These are phyloP conservation scores for Drosophila phalerata DNA, from an alignment of 2,888 invertebrate genomes.

Conservation along the genomic window DNA sequence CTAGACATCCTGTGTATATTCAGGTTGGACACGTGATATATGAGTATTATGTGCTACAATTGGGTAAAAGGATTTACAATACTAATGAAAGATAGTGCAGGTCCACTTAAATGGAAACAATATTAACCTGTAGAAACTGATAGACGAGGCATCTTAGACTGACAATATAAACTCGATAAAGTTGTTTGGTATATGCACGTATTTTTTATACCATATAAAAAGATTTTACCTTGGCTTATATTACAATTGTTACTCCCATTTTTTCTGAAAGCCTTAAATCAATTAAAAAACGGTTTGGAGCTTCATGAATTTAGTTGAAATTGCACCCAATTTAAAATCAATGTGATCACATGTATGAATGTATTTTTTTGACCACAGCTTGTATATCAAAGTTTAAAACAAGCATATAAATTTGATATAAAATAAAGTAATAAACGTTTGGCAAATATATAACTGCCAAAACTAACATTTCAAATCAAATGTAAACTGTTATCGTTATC, in stretches of 20 bases:
- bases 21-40: not conserved
- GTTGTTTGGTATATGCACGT: slow-evolving; percentile 7
- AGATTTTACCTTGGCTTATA: not conserved
- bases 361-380: not conserved
- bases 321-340: not conserved
- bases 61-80: slow-evolving; percentile 1
- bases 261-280: slow-evolving; percentile 3
- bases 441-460: not conserved
- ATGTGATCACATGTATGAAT: not conserved
- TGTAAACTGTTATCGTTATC: not conserved
- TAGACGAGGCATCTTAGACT: slow-evolving; percentile 10
- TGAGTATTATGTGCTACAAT: not conserved
- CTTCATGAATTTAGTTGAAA: not conserved
- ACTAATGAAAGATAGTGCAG: not conserved
- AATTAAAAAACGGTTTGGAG: not conserved
- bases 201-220: slow-evolving; percentile 8
- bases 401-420: not conserved
- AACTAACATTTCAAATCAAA: not conserved
- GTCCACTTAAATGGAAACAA: not conserved
- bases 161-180: slow-evolving; percentile 12
- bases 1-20: not conserved
- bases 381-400: not conserved
- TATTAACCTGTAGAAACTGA: not conserved
- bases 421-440: not conserved
- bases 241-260: not conserved